A percentile compares a stretch with the other conserved stretches of the same genome.
Evolutionary conservation across 2,113 vertebrate species (phyloP).

Genomic region (Charina bottae): DNA sequence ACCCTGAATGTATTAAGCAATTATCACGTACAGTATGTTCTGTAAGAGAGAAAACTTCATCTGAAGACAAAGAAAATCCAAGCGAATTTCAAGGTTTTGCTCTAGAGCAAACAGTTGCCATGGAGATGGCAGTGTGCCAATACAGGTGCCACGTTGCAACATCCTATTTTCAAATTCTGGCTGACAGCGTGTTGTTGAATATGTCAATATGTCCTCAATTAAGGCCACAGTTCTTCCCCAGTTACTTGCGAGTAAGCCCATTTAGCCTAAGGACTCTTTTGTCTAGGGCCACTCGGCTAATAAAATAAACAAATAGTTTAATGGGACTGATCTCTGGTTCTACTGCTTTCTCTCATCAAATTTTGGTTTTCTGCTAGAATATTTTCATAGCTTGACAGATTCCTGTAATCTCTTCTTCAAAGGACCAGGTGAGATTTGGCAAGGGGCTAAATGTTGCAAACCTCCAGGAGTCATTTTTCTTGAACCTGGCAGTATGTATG

Average conservation of each 20-base stretch:
- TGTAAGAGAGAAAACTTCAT: neutral
- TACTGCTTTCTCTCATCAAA: neutral
- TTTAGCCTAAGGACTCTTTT: neutral
- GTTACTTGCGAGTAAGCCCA: neutral
- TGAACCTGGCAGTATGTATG: neutral
- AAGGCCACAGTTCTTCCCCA: neutral
- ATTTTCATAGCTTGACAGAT: neutral
- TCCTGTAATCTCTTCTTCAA: neutral
- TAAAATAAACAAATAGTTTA: neutral
- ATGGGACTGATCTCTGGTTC: neutral
- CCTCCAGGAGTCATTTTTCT: neutral
- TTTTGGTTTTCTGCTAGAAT: neutral
- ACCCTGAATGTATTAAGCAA: neutral
- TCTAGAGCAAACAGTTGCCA: slow-evolving; percentile 6
- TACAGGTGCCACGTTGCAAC: neutral
- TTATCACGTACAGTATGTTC: neutral
- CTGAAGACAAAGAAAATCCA: neutral
- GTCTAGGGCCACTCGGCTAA: neutral
- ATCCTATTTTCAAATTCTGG: neutral
- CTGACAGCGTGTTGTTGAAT: neutral
- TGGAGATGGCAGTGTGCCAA: slow-evolving; percentile 4
- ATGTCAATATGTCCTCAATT: neutral
- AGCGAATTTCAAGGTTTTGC: neutral
- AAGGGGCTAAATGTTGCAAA: neutral
- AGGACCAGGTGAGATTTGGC: neutral